phyloP scores from a whole-genome alignment of 2,797 vertebrate species.

The Danio tinwini region DNA sequence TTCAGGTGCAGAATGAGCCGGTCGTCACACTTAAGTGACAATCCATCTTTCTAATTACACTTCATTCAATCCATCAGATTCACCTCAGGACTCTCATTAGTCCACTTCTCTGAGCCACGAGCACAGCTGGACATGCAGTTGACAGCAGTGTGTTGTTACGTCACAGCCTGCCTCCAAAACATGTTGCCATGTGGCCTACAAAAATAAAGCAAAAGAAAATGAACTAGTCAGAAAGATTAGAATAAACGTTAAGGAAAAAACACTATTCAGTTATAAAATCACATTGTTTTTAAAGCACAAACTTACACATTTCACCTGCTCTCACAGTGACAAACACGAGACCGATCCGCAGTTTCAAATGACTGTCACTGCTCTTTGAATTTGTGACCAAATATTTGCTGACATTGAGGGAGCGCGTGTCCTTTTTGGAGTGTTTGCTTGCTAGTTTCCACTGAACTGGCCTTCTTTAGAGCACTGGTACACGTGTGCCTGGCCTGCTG shows the following conservation, averaged over 20 bases:
- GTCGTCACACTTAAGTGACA: constrained; percentile 31
- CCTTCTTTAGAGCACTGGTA: constrained; percentile 51
- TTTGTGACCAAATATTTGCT: constrained; percentile 60
- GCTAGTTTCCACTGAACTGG: constrained; percentile 56
- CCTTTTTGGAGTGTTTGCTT: constrained; percentile 56
- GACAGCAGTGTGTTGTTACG: constrained; percentile 7
- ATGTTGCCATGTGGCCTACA: not conserved
- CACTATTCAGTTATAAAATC: not conserved
- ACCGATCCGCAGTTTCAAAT: constrained; percentile 40
- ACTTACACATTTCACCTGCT: constrained; percentile 29
- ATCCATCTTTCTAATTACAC: constrained; percentile 45
- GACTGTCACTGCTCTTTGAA: constrained; percentile 51
- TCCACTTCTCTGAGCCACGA: not conserved
- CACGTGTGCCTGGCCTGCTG: constrained; percentile 57
- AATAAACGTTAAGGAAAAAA: not conserved
- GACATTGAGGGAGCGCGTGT: constrained; percentile 50
- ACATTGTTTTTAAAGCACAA: constrained; percentile 31
- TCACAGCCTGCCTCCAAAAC: constrained; percentile 7
- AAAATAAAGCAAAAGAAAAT: not conserved
- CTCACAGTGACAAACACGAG: not conserved
- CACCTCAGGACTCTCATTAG: constrained; percentile 31
- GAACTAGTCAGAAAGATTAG: not conserved
- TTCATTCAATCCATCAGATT: constrained; percentile 37
- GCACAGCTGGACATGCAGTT: constrained; percentile 23
- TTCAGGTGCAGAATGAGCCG: constrained; percentile 2